phyloP scores from a whole-genome alignment of 2,113 vertebrate species.

The Chascanopsetta lugubris region DNA sequence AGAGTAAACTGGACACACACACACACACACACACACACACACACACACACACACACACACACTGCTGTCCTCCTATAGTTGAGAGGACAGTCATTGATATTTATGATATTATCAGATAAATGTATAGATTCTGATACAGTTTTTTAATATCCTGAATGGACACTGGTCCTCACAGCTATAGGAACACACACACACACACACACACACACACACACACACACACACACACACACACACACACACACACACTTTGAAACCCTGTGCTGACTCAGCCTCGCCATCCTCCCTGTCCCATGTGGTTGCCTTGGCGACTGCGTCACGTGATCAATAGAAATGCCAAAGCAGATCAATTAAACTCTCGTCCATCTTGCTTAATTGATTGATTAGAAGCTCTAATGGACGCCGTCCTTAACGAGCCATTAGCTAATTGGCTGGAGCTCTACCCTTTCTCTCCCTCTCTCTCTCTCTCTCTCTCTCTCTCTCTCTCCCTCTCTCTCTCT shows the following conservation, averaged over 20 bases:
- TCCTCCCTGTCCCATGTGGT: slow-evolving; percentile 28
- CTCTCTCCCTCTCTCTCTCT: no score
- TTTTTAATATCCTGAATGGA: background rate
- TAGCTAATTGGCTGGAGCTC: slow-evolving; percentile 62
- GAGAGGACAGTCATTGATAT: no score
- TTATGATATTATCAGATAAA: no score
- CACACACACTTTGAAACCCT: background rate
- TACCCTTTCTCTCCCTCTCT: background rate
- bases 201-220: background rate
- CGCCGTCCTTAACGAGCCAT: slow-evolving; percentile 55
- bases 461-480: no score
- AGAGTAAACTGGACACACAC: slow-evolving; percentile 14
- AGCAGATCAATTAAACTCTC: slow-evolving; percentile 58
- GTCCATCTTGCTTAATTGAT: slow-evolving; percentile 59
- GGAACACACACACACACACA: background rate
- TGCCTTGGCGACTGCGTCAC: slow-evolving; percentile 37
- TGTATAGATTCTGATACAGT: no score
- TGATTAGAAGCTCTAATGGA: slow-evolving; percentile 63
- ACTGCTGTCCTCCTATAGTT: no score
- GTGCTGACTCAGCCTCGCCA: slow-evolving; percentile 48
- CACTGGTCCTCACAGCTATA: background rate
- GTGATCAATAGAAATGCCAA: slow-evolving; percentile 32
- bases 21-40: background rate
- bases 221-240: no score
- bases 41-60: slow-evolving; percentile 8